Conservation (phyloP, 1,140 invertebrate species). For the Zaprionus inermis region DNA sequence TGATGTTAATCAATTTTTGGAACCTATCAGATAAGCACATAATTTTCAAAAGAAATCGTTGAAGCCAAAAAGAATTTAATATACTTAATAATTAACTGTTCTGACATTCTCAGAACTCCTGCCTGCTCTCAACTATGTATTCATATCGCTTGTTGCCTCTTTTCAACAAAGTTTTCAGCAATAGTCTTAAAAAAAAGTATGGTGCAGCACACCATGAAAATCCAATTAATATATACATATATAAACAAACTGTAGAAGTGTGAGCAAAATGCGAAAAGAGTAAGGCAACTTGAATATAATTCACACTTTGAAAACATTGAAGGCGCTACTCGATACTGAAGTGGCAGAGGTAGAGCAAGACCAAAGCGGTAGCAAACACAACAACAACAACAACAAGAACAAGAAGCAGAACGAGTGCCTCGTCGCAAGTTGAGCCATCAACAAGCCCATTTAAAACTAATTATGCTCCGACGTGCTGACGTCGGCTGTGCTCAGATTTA, state of each 20-base stretch:
- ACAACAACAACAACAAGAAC: conserved; percentile 1
- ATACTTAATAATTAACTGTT: too few species aligned
- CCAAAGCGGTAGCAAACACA: background rate
- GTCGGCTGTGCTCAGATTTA: conserved; percentile 58
- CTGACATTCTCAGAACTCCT: too few species aligned
- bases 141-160: background rate
- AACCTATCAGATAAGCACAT: too few species aligned
- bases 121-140: background rate
- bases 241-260: background rate
- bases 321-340: background rate
- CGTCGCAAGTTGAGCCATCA: conserved; percentile 55
- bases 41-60: too few species aligned
- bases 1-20: too few species aligned
- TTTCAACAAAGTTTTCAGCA: background rate
- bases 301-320: conserved; percentile 1
- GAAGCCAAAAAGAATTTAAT: too few species aligned
- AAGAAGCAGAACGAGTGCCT: conserved; percentile 6
- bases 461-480: conserved; percentile 65
- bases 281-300: background rate
- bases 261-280: background rate
- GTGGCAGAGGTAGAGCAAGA: background rate
- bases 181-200: background rate
- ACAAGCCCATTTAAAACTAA: conserved; percentile 68
- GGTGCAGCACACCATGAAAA: too few species aligned
- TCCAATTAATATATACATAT: background rate